Base-by-base conservation (phyloP, 2,888 invertebrate genomes). In the Coelinius sp. region DNA sequence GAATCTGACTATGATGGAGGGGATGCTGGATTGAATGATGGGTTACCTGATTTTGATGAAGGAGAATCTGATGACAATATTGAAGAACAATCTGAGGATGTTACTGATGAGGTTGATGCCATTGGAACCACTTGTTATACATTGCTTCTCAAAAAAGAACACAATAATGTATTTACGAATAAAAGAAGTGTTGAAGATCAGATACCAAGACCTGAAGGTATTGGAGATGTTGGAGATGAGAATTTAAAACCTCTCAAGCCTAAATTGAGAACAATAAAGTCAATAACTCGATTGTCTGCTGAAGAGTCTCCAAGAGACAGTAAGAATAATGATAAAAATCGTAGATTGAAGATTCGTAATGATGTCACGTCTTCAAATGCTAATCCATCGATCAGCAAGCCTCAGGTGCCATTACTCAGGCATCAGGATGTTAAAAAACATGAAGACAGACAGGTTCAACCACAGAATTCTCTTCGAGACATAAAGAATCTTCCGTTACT, bases 41-140 rank as follows among this genome's bases (percentile, higher is more conserved):
- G n/a, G n/a, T n/a, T n/a, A n/a, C n/a, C n/a, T n/a, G n/a, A n/a
- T n/a, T n/a, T 12, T 0, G 38, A 14, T 35, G 62, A 73, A 7
- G 66, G 71, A 12, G 46, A 20, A 17, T 4, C 20, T 49, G 46
- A 49, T 49, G 46, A 49, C 7, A n/a, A n/a, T n/a, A n/a, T n/a
- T n/a, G n/a, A n/a, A n/a, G n/a, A n/a, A n/a, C n/a, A n/a, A n/a
- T n/a, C n/a, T n/a, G n/a, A n/a, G n/a, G n/a, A n/a, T n/a, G n/a
- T n/a, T n/a, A n/a, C n/a, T n/a, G n/a, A n/a, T n/a, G 31, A 31
- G 31, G 5, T 31, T 31, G 31, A 49, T n/a, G 22, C 12, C 0
- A 49, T 25, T n/a, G 62, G 69, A 17, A 74, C 77, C 5, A 76
- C 77, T 3, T 75, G 76, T 52, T 75, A 74, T 52, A 76, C 73